A percentile compares a stretch with the other conserved stretches of the same genome.
Conservation (phyloP, 1,140 invertebrate species). For the Oryctes rhinoceros region DNA sequence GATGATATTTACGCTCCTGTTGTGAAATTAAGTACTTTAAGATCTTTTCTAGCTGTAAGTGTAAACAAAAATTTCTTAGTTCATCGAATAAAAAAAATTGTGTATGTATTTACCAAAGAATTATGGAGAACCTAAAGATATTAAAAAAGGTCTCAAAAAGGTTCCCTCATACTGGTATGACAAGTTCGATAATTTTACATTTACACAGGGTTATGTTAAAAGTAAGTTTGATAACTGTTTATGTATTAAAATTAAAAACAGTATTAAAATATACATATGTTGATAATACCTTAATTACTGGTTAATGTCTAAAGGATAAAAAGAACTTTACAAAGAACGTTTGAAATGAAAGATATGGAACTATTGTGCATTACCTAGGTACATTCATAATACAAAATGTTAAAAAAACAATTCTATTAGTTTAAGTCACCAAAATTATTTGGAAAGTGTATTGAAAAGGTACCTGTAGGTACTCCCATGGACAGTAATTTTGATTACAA, state of each 20-base stretch:
- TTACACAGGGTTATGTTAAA: not conserved
- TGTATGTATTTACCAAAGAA: not conserved
- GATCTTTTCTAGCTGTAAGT: too few relatives aligned
- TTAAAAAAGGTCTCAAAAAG: not conserved
- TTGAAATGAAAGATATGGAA: conserved; percentile 44
- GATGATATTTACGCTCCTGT: conserved; percentile 34
- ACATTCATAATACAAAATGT: conserved; percentile 35
- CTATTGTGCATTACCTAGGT: conserved; percentile 40
- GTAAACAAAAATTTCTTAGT: not conserved
- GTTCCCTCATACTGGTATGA: not conserved
- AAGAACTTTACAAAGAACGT: conserved; percentile 11
- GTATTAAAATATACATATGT: not conserved
- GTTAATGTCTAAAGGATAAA: not conserved
- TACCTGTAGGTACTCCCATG: conserved; percentile 35
- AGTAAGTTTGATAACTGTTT: not conserved
- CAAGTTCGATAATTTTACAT: not conserved
- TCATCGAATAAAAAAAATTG: conserved; percentile 16
- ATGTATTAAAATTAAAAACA: not conserved
- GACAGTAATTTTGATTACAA: conserved; percentile 43
- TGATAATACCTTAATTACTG: not conserved
- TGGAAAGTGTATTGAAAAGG: conserved; percentile 42
- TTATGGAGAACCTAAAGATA: too few relatives aligned
- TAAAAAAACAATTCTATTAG: not conserved
- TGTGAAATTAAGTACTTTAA: conserved; percentile 13
- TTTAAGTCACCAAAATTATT: too few relatives aligned